These are phyloP conservation scores for Pyrgilauda ruficollis DNA, from an alignment of 2,113 vertebrate species.

Conservation along the genomic window DNA sequence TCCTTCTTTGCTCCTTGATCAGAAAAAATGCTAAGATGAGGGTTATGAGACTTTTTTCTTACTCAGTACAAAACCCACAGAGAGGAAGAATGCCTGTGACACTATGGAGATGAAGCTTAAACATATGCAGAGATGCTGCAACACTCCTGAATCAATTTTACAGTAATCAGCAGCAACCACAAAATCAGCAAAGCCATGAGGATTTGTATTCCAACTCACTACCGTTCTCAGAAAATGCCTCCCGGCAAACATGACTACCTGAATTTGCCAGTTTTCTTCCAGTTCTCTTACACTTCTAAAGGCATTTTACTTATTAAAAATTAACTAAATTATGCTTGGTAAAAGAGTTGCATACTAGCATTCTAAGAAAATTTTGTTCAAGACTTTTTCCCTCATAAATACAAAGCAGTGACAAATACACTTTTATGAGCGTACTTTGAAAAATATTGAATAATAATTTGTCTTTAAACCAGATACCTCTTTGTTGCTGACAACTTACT, in stretches of 20 bases:
- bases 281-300: background rate
- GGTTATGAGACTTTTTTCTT: background rate
- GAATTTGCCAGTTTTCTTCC: conserved; percentile 22
- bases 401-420: background rate
- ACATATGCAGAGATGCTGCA: conserved; percentile 36
- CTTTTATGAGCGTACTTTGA: background rate
- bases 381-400: background rate
- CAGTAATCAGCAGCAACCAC: conserved; percentile 8
- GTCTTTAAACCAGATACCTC: background rate
- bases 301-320: background rate
- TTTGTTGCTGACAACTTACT: background rate
- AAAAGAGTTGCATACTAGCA: background rate
- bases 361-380: background rate
- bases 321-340: background rate
- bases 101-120: conserved; percentile 16
- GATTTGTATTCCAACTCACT: conserved; percentile 41
- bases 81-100: conserved; percentile 13
- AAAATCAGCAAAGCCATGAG: conserved; percentile 37
- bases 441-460: background rate
- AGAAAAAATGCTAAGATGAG: background rate
- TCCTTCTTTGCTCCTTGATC: background rate
- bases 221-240: conserved; percentile 23
- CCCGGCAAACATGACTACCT: conserved; percentile 33
- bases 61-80: background rate
- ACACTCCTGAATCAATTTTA: conserved; percentile 35